Base-by-base conservation (phyloP, 2,888 invertebrate species). In the Plagodis dolabraria region DNA sequence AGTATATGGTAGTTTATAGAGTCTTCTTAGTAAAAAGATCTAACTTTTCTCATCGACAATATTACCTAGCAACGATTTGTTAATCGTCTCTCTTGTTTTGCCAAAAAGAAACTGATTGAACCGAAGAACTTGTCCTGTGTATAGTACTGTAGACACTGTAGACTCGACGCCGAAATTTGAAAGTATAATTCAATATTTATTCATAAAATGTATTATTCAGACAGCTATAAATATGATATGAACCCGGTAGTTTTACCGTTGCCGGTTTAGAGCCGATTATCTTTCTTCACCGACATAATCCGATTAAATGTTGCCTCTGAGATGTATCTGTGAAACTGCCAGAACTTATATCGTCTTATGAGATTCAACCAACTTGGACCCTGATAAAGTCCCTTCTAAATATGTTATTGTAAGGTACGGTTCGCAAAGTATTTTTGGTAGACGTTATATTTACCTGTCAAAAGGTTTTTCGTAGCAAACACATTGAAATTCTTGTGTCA, bases 201-300 rank as follows among this genome's bases (percentile, higher is more conserved):
- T 55, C 45, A 34, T 11, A 44, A 53, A 64, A 68, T 57, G 54
- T 63, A 61, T 42, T 54, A 64, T 49, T 63, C 64, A 22, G 22
- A 2, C n/a, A 57, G 52, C 62, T 68, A 22, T 22, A 22, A 22
- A 22, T 22, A 22, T 62, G 61, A 68, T 68, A 65, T 60, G 60
- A 72, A 65, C 64, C 60, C 69, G 65, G 70, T 76, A 75, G 77
- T 80, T 80, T 22, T 22, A 22, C 22, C 22, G 22, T 22, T 22
- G 22, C 22, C 1, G 22, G 69, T 67, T 63, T 74, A 71, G 82
- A 82, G 68, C 80, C 70, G 76, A 78, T 79, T 74, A 76, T 72
- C 75, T 83, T 79, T 79, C 82, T 83, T 77, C 76, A 69, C 67
- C 61, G 56, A 60, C 61, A 67, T 83, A 86, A 85, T 82, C 81